These are phyloP conservation scores for Elanoides forficatus DNA, from an alignment of 2,113 vertebrate genomes.

Conservation along the genomic window DNA sequence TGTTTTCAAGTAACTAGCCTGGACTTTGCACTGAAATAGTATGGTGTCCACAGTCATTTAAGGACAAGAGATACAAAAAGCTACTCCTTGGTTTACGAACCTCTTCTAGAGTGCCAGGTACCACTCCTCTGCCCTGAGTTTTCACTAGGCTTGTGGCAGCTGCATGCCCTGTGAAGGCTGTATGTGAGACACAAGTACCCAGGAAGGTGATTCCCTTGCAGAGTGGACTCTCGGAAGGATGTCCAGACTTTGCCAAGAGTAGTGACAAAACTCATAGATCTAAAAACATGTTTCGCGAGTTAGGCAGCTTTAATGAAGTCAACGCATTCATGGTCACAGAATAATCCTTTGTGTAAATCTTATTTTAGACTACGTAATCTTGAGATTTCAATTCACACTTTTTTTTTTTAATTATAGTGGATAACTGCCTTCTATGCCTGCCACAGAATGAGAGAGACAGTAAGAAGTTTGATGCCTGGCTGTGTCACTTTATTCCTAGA, in stretches of 20 bases:
- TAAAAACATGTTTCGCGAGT: not conserved
- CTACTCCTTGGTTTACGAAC: not conserved
- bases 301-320: not conserved
- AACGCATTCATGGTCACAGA: not conserved
- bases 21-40: not conserved
- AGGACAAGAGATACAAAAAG: not conserved
- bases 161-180: not conserved
- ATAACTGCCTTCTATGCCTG: not conserved
- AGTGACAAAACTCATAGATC: not conserved
- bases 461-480: not conserved
- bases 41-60: accelerated
- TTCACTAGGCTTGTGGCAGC: not conserved
- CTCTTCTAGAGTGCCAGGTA: not conserved
- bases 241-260: not conserved
- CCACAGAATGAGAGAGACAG: not conserved
- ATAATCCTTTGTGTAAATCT: not conserved
- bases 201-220: not conserved
- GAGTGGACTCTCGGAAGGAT: not conserved
- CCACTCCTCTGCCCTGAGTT: not conserved
- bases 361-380: not conserved
- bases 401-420: not conserved
- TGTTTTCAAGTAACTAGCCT: not conserved
- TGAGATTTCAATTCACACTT: not conserved
- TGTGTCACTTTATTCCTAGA: not conserved
- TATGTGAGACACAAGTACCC: not conserved